Conservation (phyloP, 2,113 vertebrate species). For the Spilogale gracilis region DNA sequence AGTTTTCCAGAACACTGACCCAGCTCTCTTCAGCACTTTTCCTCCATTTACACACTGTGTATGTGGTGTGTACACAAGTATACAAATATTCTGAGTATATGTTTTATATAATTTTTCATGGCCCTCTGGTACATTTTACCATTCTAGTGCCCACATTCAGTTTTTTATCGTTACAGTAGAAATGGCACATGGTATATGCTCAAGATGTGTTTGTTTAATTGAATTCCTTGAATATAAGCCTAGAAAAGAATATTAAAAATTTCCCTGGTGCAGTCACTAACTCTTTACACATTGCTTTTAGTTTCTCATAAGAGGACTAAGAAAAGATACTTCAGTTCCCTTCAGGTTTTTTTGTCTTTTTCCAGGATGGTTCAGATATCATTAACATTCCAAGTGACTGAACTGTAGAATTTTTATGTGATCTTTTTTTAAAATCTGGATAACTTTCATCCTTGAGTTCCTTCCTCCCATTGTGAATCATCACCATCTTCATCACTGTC, state of each 20-base stretch:
- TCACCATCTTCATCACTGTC: conserved; percentile 14
- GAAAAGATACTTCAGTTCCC: background rate
- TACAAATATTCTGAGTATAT: background rate
- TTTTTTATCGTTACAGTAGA: background rate
- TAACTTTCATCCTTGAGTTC: conserved; percentile 39
- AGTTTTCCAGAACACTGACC: background rate
- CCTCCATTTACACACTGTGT: background rate
- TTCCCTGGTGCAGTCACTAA: background rate
- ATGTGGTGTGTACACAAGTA: accelerated
- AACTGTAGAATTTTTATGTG: background rate
- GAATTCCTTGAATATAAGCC: background rate
- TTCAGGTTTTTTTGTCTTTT: conserved; percentile 38
- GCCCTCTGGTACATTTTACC: background rate
- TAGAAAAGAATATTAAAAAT: background rate
- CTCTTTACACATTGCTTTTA: background rate
- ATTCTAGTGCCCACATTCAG: background rate
- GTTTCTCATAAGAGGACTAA: background rate
- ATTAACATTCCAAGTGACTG: background rate
- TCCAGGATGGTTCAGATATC: background rate
- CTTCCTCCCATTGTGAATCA: conserved; percentile 50
- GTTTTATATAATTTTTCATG: background rate
- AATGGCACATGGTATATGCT: background rate
- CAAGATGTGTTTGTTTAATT: background rate
- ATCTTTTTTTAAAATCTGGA: background rate
- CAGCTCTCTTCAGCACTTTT: background rate